A percentile compares a stretch with the other conserved stretches of the same genome.
Conservation (phyloP, 2,888 invertebrate species). For the Eurytoma adleriae region DNA sequence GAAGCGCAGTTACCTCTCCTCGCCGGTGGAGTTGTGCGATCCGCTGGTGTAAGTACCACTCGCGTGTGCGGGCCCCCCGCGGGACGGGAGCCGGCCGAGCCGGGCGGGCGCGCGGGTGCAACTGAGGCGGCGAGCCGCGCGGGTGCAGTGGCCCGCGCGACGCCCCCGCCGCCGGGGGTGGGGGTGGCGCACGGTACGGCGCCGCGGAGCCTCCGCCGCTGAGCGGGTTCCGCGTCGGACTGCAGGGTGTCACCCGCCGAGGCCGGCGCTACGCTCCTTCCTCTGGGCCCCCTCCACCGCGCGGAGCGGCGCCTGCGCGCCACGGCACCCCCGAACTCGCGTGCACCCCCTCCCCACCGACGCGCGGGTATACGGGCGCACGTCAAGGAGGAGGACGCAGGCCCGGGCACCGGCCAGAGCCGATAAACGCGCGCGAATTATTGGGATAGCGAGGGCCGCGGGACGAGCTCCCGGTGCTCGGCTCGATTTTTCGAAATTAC, state of each 20-base stretch:
- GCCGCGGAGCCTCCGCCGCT: conserved; percentile 36
- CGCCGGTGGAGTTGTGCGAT: no score
- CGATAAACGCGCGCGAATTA: conserved; percentile 41
- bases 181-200: conserved; percentile 18
- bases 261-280: conserved; percentile 1
- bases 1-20: no score
- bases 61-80: background rate
- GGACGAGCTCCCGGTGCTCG: no score
- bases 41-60: no score
- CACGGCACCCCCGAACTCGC: background rate
- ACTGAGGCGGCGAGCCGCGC: conserved; percentile 55
- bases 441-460: background rate
- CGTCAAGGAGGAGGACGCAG: no score
- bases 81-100: conserved; percentile 8
- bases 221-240: conserved; percentile 70
- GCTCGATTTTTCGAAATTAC: no score
- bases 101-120: conserved; percentile 56
- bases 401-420: background rate
- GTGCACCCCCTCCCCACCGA: background rate
- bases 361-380: no score
- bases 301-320: background rate
- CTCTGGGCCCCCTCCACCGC: conserved; percentile 5
- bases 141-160: conserved; percentile 58
- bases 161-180: conserved; percentile 54
- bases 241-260: conserved; percentile 75